Evolutionary conservation across 2,888 invertebrate species (phyloP).

Genomic region (Marronus borbonicus): DNA sequence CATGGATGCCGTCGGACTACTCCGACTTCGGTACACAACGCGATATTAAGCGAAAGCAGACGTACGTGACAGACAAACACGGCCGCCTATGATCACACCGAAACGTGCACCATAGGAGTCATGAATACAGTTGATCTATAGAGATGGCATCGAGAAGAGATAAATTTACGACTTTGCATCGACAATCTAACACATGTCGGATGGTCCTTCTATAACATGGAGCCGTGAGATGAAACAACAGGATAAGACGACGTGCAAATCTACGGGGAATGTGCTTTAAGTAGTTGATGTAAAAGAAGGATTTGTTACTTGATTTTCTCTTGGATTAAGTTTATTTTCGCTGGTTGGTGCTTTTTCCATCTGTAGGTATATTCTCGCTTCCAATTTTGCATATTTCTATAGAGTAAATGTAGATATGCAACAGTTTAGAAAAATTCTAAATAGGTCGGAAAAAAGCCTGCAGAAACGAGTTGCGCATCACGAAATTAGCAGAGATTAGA

Average conservation of each 20-base stretch:
- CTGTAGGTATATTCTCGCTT: too few species aligned
- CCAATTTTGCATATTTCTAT: too few species aligned
- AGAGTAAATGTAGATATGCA: too few species aligned
- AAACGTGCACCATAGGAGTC: conserved; percentile 11
- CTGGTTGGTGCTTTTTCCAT: too few species aligned
- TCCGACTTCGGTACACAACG: not conserved
- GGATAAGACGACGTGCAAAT: not conserved
- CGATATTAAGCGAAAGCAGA: not conserved
- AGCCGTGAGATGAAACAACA: not conserved
- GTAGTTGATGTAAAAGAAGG: not conserved
- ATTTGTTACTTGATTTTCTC: too few species aligned
- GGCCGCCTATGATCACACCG: conserved; percentile 16
- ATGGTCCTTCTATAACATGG: not conserved
- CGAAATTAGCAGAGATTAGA: too few species aligned
- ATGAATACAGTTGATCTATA: conserved; percentile 20
- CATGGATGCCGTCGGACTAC: not conserved
- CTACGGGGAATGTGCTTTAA: not conserved
- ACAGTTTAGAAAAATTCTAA: too few species aligned
- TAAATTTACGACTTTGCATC: conserved; percentile 31
- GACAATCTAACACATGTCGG: conserved; percentile 34
- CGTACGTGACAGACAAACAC: conserved; percentile 12
- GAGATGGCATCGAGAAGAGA: conserved; percentile 24
- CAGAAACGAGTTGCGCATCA: too few species aligned
- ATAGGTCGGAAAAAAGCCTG: too few species aligned
- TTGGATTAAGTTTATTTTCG: too few species aligned